These are phyloP conservation scores for Caenorhabditis imperialis DNA, from an alignment of 2,888 invertebrate species.

Conservation along the genomic window DNA sequence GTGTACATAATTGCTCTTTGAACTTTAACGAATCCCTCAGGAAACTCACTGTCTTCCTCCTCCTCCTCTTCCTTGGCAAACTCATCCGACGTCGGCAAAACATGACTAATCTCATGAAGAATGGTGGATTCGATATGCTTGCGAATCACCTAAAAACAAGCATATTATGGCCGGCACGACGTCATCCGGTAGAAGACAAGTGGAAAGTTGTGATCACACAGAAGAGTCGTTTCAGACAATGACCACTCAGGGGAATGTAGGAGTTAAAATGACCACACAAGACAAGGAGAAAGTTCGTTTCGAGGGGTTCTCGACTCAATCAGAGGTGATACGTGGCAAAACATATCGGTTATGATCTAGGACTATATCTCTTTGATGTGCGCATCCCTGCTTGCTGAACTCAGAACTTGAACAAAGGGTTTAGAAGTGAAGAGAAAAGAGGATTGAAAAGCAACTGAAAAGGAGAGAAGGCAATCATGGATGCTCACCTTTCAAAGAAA, in stretches of 20 bases:
- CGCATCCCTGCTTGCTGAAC: slow-evolving; percentile 46
- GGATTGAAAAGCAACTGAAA: not conserved
- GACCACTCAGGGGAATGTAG: slow-evolving; percentile 54
- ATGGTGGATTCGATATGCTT: slow-evolving; percentile 78
- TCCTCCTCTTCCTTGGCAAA: slow-evolving; percentile 78
- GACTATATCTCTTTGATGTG: slow-evolving; percentile 24
- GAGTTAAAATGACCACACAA: slow-evolving; percentile 54
- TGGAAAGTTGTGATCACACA: slow-evolving; percentile 37
- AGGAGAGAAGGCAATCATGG: slow-evolving; percentile 13
- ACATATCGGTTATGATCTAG: too few relatives aligned
- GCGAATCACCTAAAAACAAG: slow-evolving; percentile 75
- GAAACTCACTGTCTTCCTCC: slow-evolving; percentile 70
- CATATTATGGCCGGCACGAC: slow-evolving; percentile 7
- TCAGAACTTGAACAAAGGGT: not conserved
- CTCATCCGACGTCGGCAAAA: slow-evolving; percentile 78
- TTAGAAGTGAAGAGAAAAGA: slow-evolving; percentile 1
- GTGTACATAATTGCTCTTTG: slow-evolving; percentile 2
- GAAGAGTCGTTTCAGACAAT: slow-evolving; percentile 53
- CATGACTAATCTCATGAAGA: slow-evolving; percentile 78
- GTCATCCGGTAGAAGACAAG: slow-evolving; percentile 8
- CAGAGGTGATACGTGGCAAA: slow-evolving; percentile 16
- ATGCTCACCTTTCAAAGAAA: slow-evolving; percentile 34
- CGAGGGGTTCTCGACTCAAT: slow-evolving; percentile 33
- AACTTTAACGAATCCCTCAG: too few relatives aligned
- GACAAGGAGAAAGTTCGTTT: slow-evolving; percentile 14